Conservation (phyloP, 1,140 invertebrate genomes). For the Battus philenor region DNA sequence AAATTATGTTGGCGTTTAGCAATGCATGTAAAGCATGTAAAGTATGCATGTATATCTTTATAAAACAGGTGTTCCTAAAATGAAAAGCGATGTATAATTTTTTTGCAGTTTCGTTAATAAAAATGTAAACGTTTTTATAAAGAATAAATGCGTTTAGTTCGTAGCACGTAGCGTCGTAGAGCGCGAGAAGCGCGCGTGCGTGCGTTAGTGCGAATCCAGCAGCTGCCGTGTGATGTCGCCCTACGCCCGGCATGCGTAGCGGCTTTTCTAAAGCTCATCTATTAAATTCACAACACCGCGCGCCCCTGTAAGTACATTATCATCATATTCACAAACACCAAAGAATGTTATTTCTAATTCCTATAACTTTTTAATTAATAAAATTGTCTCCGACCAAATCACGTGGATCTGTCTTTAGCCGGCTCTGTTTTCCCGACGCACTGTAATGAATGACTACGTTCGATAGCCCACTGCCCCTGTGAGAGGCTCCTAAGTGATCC, state of each 20-base stretch:
- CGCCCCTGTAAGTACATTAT: conserved; percentile 64
- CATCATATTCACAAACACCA: conserved; percentile 10
- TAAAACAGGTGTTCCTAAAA: no score
- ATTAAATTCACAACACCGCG: conserved; percentile 44
- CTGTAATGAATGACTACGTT: conserved; percentile 66
- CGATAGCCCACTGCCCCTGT: conserved; percentile 75
- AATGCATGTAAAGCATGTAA: no score
- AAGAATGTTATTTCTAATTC: no score
- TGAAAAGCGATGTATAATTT: no score
- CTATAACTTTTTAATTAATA: conserved; percentile 43
- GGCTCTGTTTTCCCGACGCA: conserved; percentile 48
- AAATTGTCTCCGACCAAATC: conserved; percentile 38
- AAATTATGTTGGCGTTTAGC: no score
- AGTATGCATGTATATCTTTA: no score
- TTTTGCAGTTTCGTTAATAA: no score
- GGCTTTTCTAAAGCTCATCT: conserved; percentile 22
- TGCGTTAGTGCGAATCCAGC: conserved; percentile 52
- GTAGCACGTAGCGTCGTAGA: conserved; percentile 45
- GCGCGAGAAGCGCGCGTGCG: conserved; percentile 46
- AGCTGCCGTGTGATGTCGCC: conserved; percentile 45
- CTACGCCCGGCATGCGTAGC: conserved; percentile 46
- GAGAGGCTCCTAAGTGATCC: conserved; percentile 54
- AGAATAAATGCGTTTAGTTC: conserved; percentile 7
- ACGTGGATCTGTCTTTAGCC: conserved; percentile 57
- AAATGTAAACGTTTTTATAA: conserved; percentile 6